phyloP scores from a whole-genome alignment of 1,140 invertebrate species.

The Eriosoma lanigerum region DNA sequence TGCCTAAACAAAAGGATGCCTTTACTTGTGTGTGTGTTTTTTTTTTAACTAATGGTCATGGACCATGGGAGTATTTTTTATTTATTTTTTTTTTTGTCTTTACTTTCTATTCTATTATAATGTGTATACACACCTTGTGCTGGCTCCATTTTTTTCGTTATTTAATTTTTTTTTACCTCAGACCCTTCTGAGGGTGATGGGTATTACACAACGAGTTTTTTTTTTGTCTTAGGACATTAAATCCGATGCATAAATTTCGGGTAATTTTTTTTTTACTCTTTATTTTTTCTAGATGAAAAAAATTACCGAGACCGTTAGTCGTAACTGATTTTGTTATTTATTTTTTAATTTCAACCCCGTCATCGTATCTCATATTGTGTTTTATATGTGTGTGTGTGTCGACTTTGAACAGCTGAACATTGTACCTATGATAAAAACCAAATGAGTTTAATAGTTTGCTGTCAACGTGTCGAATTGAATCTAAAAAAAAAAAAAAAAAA shows the following conservation, averaged over 20 bases:
- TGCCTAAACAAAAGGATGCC: constrained; percentile 48
- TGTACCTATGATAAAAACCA: background rate
- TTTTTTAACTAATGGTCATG: constrained; percentile 44
- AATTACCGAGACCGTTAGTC: constrained; percentile 4
- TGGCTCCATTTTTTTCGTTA: constrained; percentile 12
- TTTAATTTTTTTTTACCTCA: background rate
- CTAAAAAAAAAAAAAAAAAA: background rate
- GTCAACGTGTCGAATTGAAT: background rate
- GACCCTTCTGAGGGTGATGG: constrained; percentile 15
- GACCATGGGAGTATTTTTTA: constrained; percentile 34
- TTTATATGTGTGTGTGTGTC: background rate
- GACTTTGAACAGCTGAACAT: constrained; percentile 40
- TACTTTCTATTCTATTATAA: constrained; percentile 26
- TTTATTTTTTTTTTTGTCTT: constrained; percentile 27
- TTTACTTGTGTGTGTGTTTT: constrained; percentile 37
- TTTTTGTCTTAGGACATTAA: constrained; percentile 44
- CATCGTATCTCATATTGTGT: background rate
- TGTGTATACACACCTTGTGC: constrained; percentile 42
- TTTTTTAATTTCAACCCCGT: constrained; percentile 11
- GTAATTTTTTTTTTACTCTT: constrained; percentile 17
- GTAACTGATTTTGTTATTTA: constrained; percentile 25
- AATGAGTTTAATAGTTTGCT: background rate
- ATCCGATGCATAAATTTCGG: constrained; percentile 40
- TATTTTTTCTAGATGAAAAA: constrained; percentile 36
- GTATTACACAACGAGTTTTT: constrained; percentile 32